Evolutionary conservation across 2,113 vertebrate genomes (phyloP).

Genomic region (Tupaia chinensis): DNA sequence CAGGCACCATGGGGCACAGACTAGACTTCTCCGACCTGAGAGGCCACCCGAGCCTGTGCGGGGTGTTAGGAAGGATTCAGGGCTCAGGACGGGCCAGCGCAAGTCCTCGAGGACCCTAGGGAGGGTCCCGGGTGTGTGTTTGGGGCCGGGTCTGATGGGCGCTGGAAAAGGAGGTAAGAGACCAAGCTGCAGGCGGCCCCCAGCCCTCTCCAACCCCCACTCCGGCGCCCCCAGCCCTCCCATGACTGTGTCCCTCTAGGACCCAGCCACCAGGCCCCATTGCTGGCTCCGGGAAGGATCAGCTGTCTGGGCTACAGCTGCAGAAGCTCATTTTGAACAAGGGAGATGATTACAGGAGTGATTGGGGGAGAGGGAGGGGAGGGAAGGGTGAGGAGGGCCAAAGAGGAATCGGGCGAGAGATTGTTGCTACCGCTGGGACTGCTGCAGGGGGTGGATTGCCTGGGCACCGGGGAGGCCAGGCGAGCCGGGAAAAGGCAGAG

Average conservation of each 20-base stretch:
- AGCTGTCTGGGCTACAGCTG: conserved; percentile 77
- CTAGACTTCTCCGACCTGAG: background rate
- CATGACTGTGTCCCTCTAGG: conserved; percentile 36
- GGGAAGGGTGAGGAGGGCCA: conserved; percentile 44
- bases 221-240: background rate
- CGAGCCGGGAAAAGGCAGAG: conserved; percentile 60
- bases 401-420: conserved; percentile 71
- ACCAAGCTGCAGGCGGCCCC: background rate
- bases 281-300: conserved; percentile 33
- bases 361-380: conserved; percentile 32
- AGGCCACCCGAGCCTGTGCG: background rate
- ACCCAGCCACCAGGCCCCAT: conserved; percentile 35
- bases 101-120: background rate
- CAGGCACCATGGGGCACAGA: background rate
- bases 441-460: conserved; percentile 13
- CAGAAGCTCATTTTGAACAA: conserved; percentile 77
- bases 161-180: background rate
- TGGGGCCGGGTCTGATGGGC: background rate
- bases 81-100: background rate
- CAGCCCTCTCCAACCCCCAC: too few species aligned
- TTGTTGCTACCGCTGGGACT: background rate
- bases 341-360: conserved; percentile 77
- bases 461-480: background rate
- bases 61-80: background rate
- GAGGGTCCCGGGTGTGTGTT: too few species aligned